Conservation (phyloP, 2,888 invertebrate genomes). For the Spatulosminthurus flaviceps region DNA sequence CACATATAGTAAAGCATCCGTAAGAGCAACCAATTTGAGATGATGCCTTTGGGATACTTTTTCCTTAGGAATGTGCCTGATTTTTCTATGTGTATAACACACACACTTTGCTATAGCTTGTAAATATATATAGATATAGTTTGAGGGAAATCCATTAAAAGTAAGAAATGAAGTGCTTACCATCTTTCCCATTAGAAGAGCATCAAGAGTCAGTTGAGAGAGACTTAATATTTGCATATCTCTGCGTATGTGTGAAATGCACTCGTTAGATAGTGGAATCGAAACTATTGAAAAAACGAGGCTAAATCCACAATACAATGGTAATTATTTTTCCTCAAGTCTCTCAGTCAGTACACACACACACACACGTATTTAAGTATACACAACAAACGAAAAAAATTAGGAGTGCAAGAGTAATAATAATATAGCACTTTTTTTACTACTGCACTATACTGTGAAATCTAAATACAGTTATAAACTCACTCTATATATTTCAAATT, state of each 20-base stretch:
- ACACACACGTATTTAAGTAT: neutral
- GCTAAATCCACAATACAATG: constrained; percentile 41
- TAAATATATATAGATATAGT: neutral
- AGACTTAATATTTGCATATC: constrained; percentile 23
- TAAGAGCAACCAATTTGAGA: too few species aligned
- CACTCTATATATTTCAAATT: neutral
- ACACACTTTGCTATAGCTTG: too few species aligned
- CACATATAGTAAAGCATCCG: too few species aligned
- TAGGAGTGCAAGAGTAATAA: too few species aligned
- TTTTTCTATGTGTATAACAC: too few species aligned
- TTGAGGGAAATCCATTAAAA: neutral
- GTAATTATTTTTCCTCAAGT: constrained; percentile 35
- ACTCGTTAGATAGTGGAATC: constrained; percentile 15
- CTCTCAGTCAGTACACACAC: neutral
- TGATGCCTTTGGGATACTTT: too few species aligned
- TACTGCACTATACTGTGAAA: neutral
- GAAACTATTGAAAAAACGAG: constrained; percentile 31
- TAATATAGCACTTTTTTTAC: neutral
- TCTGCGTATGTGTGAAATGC: constrained; percentile 16
- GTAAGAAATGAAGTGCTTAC: constrained; percentile 16
- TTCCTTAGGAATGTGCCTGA: too few species aligned
- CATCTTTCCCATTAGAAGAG: constrained; percentile 7
- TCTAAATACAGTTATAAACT: constrained; percentile 13
- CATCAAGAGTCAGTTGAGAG: constrained; percentile 11
- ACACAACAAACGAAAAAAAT: too few species aligned